Base-by-base conservation (phyloP, 1,140 invertebrate species). In the Oncopodura yosiiana region DNA sequence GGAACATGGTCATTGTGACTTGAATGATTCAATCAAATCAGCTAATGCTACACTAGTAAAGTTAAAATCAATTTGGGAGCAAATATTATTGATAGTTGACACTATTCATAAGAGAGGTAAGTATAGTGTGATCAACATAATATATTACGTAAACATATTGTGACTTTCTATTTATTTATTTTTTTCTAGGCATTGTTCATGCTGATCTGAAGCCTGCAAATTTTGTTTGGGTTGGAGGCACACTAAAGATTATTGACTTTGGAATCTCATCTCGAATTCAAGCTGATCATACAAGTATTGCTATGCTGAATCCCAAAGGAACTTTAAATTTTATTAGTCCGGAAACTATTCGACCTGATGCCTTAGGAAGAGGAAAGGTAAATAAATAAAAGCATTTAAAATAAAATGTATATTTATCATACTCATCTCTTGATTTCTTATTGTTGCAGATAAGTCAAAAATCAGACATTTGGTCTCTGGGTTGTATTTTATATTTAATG, bases 291-390 rank as follows among this genome's bases (percentile, higher is more conserved):
- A 97, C 94, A 1, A 90, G 86, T 66, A 84, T 96, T 30, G 74
- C 87, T 14, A 90, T 88, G 68, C 81, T 85, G 60, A 78, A 79
- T 49, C 81, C 80, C 43, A 78, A 81, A 36, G 94, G 94, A 24
- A 97, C 94, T 0, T 81, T 89, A 64, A 95, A 94, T 71, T 97
- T 94, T 70, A 97, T 97, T 70, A 93, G 90, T 70, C 94, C 94
- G 1, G 94, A 98, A 76, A 86, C 91, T 3, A 75, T 95, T 54
- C 74, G 77, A 67, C 75, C 78, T 23, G 58, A 63, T 48, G 49
- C 21, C 3, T 24, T 11, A 1, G 61, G 61, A 3, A 48, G 21
- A 68, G 67, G 59, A 61, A 71, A 52, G 48, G 39, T 59, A 26
- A 21, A 5, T 11, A 5, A 12, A 18, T 44, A 41, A 12, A 14